A percentile compares a stretch with the other conserved stretches of the same genome.
Conservation (phyloP, 2,797 vertebrate genomes). For the Halcyon smyrnensis region DNA sequence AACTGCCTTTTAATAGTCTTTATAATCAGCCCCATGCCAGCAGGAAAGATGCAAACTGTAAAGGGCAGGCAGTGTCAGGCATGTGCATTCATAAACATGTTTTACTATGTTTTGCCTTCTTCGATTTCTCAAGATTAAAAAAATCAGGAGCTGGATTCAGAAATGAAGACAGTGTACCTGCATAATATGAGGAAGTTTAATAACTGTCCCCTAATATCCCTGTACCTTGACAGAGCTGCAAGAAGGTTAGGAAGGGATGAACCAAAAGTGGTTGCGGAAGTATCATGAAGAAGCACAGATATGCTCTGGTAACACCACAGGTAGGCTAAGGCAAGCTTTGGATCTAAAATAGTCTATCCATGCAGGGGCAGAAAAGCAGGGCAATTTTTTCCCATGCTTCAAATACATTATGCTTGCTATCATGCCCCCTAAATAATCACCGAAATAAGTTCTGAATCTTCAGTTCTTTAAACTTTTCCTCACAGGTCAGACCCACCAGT, state of each 20-base stretch:
- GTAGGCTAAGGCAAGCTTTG: background rate
- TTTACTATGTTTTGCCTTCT: background rate
- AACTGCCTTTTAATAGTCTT: background rate
- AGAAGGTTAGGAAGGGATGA: background rate
- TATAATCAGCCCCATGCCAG: background rate
- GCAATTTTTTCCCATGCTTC: background rate
- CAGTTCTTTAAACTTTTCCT: background rate
- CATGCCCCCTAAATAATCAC: fast-evolving
- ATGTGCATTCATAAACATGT: background rate
- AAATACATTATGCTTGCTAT: background rate
- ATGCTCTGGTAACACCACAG: fast-evolving
- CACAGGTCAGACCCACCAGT: background rate
- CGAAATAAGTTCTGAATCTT: background rate
- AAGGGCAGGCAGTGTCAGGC: fast-evolving
- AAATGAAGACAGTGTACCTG: background rate
- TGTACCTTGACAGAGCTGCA: background rate
- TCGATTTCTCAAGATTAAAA: background rate
- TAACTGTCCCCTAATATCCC: background rate
- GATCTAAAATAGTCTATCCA: background rate
- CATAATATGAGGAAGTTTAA: background rate
- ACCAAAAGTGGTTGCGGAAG: background rate
- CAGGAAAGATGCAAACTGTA: background rate
- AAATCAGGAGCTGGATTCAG: background rate
- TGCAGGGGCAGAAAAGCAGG: background rate
- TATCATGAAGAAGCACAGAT: background rate